These are phyloP conservation scores for Carduelis carduelis DNA, from an alignment of 2,797 vertebrate species.

Conservation along the genomic window DNA sequence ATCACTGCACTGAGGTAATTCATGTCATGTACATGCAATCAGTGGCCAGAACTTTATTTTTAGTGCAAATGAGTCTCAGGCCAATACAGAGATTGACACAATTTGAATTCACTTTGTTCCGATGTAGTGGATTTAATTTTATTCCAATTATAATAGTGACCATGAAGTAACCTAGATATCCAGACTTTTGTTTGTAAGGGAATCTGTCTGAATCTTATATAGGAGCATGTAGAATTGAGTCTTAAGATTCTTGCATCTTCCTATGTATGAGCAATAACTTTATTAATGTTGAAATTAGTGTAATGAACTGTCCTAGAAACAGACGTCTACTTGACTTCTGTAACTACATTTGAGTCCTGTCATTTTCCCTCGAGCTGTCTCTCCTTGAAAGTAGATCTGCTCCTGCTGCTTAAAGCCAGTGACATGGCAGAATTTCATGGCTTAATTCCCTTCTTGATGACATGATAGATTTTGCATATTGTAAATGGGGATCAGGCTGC, in stretches of 20 bases:
- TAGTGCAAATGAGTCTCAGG: not conserved
- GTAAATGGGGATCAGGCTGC: rapidly evolving
- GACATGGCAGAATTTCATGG: not conserved
- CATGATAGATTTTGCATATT: not conserved
- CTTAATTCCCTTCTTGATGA: not conserved
- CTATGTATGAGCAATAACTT: not conserved
- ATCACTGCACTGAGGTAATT: not conserved
- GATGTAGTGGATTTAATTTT: not conserved
- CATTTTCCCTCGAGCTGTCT: not conserved
- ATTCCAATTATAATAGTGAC: not conserved
- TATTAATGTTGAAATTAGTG: not conserved
- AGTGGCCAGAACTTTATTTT: not conserved
- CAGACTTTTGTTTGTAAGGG: not conserved
- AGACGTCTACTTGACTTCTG: not conserved
- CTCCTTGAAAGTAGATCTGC: not conserved
- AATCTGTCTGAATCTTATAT: not conserved
- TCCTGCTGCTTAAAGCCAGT: not conserved
- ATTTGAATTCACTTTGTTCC: not conserved
- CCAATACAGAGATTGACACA: not conserved
- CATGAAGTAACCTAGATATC: not conserved
- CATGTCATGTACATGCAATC: not conserved
- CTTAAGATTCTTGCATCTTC: not conserved
- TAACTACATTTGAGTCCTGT: not conserved
- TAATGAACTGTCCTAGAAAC: not conserved
- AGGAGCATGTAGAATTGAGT: not conserved